Conservation (phyloP, 2,888 invertebrate genomes). For the Ormia ochracea region DNA sequence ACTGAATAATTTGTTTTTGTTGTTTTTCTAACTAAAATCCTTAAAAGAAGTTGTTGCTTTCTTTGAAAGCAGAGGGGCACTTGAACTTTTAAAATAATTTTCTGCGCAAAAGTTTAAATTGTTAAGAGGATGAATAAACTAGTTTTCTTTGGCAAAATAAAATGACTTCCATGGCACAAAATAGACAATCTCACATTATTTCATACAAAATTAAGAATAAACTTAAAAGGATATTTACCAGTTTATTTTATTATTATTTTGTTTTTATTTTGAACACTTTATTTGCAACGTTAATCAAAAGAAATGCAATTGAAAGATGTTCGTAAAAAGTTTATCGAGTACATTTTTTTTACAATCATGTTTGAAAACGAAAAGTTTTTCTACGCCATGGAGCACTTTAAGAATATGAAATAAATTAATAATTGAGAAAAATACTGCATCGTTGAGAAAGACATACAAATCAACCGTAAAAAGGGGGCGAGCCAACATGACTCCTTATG, state of each 20-base stretch:
- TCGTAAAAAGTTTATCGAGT: slow-evolving; percentile 25
- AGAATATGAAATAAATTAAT: neutral
- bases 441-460: too few relatives aligned
- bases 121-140: neutral
- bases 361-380: slow-evolving; percentile 2
- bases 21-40: neutral
- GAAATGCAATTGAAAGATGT: neutral
- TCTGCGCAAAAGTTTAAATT: neutral
- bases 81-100: neutral
- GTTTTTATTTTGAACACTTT: neutral
- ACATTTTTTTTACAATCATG: neutral
- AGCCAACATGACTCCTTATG: too few relatives aligned
- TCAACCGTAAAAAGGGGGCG: too few relatives aligned
- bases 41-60: neutral
- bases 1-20: too few relatives aligned
- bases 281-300: neutral
- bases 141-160: neutral
- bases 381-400: neutral
- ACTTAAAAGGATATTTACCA: neutral
- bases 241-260: neutral
- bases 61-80: neutral
- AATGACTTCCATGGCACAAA: neutral
- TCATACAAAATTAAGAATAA: neutral
- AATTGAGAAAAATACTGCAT: neutral
- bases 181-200: neutral